Base-by-base conservation (phyloP, 2,113 vertebrate species). In the Ciconia maguari region DNA sequence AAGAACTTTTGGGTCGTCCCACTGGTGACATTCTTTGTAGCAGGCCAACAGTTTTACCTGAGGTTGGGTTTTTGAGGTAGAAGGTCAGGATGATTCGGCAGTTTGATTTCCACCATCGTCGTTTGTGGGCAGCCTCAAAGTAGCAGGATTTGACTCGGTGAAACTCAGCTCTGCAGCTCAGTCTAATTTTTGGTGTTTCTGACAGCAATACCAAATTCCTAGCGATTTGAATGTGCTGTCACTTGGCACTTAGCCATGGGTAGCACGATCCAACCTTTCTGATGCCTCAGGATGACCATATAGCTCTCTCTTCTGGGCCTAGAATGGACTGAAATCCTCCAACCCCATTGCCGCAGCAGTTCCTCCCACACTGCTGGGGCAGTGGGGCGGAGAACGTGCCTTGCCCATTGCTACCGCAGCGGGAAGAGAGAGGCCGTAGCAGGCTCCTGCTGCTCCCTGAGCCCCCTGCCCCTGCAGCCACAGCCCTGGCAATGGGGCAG, bases 371-470 rank as follows among this genome's bases (percentile, higher is more conserved):
- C 79, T 54, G 46, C 76, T 51, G n/a, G 25, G 21, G 34, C 44
- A 32, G 36, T 1, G 17, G 48, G 54, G 41, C 2, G 1, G 11
- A 29, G 62, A 72, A 62, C 0, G 0, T 13, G 58, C 49, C 54
- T 42, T 34, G 26, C 5, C 72, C 34, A 1, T 7, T 16, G 15
- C 36, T 57, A 2, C 29, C 1, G 2, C 64, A 27, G 58, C 1
- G 1, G 65, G 60, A 70, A 22, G 30, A 57, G 24, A n/a, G 44
- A 57, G 58, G 46, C 65, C 36, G 6, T 2, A 57, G 60, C 60
- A 72, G n/a, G 54, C 26, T 20, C 68, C 72, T 83, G 72, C 25
- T 49, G 54, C 48, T 21, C 46, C 83, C 76, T 1, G 4, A 36
- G 42, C 54, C 62, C 68, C 4, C 3, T 22, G 69, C 21, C 54